Percentiles rank a stretch among this genome's conserved stretches.
These are phyloP conservation scores for Eupithecia subumbrata DNA, from an alignment of 2,888 invertebrate genomes.

Conservation along the genomic window DNA sequence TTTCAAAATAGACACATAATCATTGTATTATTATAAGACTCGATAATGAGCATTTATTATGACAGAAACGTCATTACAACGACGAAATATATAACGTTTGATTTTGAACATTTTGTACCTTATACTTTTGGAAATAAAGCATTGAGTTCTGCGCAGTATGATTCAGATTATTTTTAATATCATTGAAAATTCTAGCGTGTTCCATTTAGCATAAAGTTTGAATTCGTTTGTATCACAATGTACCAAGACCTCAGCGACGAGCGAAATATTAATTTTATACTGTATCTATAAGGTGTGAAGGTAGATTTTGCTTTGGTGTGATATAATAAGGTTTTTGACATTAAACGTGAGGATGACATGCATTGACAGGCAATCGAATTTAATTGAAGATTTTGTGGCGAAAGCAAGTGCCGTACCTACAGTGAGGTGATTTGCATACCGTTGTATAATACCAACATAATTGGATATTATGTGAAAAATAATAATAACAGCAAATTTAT, in stretches of 20 bases:
- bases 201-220: conserved; percentile 13
- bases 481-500: not conserved
- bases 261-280: not conserved
- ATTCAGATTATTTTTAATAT: not conserved
- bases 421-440: not conserved
- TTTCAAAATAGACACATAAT: conserved; percentile 11
- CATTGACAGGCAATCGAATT: conserved; percentile 56
- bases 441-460: not conserved
- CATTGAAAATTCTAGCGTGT: not conserved
- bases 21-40: conserved; percentile 12
- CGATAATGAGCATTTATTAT: conserved; percentile 36
- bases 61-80: conserved; percentile 40
- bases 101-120: conserved; percentile 21
- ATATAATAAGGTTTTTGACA: conserved; percentile 50
- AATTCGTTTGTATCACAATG: conserved; percentile 10
- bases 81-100: conserved; percentile 24
- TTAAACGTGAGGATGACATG: conserved; percentile 52
- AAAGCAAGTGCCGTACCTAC: not conserved
- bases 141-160: not conserved
- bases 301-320: conserved; percentile 22
- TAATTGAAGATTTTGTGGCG: conserved; percentile 51
- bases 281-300: not conserved
- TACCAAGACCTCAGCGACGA: not conserved
- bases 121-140: conserved; percentile 14
- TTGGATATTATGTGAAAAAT: not conserved